Percentiles rank a stretch among this genome's conserved stretches.
Conservation (phyloP, 2,113 vertebrate genomes). For the Percopsis transmontana region DNA sequence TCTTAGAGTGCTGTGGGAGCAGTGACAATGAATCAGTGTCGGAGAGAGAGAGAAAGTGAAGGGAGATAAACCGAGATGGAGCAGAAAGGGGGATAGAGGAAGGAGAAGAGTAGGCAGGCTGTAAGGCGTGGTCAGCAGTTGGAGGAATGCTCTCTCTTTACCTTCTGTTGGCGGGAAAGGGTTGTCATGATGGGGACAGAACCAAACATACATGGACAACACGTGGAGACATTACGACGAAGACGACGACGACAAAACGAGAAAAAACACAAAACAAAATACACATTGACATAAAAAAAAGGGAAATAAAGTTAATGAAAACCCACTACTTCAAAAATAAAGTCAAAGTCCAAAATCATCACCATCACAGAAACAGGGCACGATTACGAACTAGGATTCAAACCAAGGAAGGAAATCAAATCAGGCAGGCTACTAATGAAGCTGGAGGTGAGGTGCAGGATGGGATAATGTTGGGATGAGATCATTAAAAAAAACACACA, state of each 20-base stretch:
- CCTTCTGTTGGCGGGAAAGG: constrained; percentile 78
- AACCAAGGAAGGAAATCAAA: constrained; percentile 20
- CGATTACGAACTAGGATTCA: background rate
- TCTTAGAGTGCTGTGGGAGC: constrained; percentile 28
- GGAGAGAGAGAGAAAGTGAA: constrained; percentile 3
- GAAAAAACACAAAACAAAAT: constrained; percentile 23
- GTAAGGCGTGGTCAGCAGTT: constrained; percentile 43
- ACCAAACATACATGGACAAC: constrained; percentile 72
- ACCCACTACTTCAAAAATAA: constrained; percentile 1
- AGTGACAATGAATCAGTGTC: constrained; percentile 28
- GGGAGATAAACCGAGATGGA: constrained; percentile 18
- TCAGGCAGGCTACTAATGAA: constrained; percentile 19
- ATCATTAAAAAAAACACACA: background rate
- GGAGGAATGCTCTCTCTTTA: constrained; percentile 67
- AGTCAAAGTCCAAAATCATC: constrained; percentile 18
- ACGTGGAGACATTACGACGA: constrained; percentile 71
- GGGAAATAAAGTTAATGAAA: constrained; percentile 15
- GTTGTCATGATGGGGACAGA: constrained; percentile 78
- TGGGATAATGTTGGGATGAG: constrained; percentile 1
- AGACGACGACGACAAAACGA: constrained; percentile 20
- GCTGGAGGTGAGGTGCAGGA: constrained; percentile 17
- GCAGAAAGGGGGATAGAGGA: constrained; percentile 21
- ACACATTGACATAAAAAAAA: constrained; percentile 56
- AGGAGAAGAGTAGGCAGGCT: constrained; percentile 25
- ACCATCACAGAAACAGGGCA: constrained; percentile 10